A percentile compares a stretch with the other conserved stretches of the same genome.
phyloP scores from a whole-genome alignment of 2,113 vertebrate genomes.

The Petaurus breviceps region DNA sequence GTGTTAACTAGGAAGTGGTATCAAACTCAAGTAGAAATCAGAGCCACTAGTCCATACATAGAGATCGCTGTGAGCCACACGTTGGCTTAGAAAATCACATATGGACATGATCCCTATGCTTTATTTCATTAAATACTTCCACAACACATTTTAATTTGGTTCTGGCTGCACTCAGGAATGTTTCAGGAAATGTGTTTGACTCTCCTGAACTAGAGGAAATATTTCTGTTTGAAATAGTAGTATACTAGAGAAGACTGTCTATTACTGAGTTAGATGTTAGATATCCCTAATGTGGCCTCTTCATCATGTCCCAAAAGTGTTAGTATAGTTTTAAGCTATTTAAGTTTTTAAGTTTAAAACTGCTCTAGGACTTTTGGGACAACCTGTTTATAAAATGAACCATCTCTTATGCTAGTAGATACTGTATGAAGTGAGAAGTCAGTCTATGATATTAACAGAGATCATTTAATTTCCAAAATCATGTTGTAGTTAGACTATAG shows the following conservation, averaged over 20 bases:
- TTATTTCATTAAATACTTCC: neutral
- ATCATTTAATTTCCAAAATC: neutral
- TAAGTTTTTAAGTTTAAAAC: neutral
- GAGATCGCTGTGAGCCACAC: neutral
- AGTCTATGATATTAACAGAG: neutral
- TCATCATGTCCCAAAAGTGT: neutral
- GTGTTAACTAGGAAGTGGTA: neutral
- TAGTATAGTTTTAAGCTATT: neutral
- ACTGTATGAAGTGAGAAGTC: neutral
- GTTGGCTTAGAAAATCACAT: neutral
- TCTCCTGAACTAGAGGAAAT: neutral
- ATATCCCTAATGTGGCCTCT: neutral
- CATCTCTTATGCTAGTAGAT: neutral
- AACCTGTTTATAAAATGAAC: neutral
- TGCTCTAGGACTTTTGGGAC: neutral
- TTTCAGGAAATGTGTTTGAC: neutral
- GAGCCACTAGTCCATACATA: neutral
- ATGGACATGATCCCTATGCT: neutral
- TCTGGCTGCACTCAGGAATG: neutral
- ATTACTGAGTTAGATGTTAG: neutral
- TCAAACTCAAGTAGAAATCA: neutral
- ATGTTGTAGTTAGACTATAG: neutral
- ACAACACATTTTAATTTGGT: neutral
- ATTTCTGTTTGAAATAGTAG: neutral
- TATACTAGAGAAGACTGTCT: neutral